phyloP scores from a whole-genome alignment of 2,888 invertebrate species.

The Lagria hirta region DNA sequence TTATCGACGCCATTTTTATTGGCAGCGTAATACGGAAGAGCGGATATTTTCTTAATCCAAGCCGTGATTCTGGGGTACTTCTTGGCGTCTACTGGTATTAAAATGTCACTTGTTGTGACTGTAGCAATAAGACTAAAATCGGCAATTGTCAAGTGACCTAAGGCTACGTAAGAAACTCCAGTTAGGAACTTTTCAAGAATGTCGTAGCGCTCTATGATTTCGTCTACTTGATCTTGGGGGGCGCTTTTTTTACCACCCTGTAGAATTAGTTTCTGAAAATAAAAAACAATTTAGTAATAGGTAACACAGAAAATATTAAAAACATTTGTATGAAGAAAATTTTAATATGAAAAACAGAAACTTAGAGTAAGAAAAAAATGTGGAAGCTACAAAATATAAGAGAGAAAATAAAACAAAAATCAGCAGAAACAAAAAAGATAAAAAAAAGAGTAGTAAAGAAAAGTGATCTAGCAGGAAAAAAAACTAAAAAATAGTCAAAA shows the following conservation, averaged over 20 bases:
- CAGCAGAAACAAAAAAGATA: too few species aligned
- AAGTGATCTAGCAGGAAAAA: too few species aligned
- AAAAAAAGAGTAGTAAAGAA: too few species aligned
- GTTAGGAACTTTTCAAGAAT: conserved; percentile 17
- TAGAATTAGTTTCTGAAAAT: conserved; percentile 16
- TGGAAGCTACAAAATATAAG: too few species aligned
- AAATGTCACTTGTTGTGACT: conserved; percentile 52
- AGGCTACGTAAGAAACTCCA: conserved; percentile 34
- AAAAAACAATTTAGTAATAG: neutral
- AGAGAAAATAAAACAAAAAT: too few species aligned
- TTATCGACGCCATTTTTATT: conserved; percentile 19
- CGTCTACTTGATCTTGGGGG: conserved; percentile 20
- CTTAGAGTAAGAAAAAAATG: too few species aligned
- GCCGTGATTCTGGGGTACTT: conserved; percentile 22
- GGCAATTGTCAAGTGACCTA: conserved; percentile 44
- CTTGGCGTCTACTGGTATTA: conserved; percentile 50
- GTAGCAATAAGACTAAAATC: conserved; percentile 50
- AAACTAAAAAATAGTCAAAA: too few species aligned
- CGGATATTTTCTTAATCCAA: conserved; percentile 23
- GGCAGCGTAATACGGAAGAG: conserved; percentile 16
- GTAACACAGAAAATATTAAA: neutral
- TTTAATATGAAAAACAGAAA: neutral
- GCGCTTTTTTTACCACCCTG: conserved; percentile 19
- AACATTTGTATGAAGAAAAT: neutral
- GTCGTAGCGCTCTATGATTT: conserved; percentile 17